These are phyloP conservation scores for Calyptomena viridis DNA, from an alignment of 2,113 vertebrate genomes.

Conservation along the genomic window DNA sequence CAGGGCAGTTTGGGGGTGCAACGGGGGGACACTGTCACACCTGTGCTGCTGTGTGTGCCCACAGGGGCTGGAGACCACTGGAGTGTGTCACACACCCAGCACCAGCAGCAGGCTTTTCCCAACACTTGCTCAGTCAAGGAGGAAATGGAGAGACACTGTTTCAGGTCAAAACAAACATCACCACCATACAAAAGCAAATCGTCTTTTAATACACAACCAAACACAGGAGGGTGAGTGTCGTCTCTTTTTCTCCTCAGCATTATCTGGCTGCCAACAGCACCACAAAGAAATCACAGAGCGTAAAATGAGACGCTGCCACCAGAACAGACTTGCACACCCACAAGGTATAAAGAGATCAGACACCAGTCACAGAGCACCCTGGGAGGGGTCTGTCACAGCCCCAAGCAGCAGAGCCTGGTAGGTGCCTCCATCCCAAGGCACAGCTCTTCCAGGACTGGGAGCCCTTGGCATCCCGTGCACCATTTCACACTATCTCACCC, in stretches of 20 bases:
- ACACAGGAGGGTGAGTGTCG: neutral
- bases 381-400: rapidly evolving
- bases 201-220: neutral
- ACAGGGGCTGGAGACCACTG: neutral
- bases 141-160: neutral
- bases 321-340: neutral
- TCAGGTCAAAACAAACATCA: neutral
- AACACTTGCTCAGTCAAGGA: neutral
- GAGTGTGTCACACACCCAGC: neutral
- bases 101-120: neutral
- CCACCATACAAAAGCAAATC: neutral
- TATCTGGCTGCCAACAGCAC: neutral
- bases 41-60: neutral
- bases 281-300: neutral
- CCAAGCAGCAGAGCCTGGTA: neutral
- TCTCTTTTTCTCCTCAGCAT: neutral
- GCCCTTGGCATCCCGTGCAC: rapidly evolving
- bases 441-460: neutral
- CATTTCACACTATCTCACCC: rapidly evolving
- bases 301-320: neutral
- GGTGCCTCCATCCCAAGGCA: no score
- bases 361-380: neutral
- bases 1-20: no score
- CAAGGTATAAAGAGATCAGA: neutral
- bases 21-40: rapidly evolving